Evolutionary conservation across 2,888 invertebrate species (phyloP), one percentile per base, ranked within the genome.

Genomic region (Mythimna pallens): DNA sequence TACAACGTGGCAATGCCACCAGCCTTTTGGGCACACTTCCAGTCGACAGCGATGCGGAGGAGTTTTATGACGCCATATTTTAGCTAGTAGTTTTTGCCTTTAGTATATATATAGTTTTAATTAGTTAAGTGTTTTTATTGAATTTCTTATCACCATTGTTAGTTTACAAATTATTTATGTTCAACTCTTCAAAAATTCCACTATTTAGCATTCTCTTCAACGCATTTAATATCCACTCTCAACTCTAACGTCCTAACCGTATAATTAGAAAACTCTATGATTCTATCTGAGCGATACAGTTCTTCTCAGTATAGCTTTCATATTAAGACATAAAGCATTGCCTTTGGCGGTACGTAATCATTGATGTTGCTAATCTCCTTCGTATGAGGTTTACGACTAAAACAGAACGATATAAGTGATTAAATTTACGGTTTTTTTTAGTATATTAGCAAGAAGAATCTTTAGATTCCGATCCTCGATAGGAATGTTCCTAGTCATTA

Each of bases 321-420:
- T 73, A 82, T 82, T 73, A 78, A 81, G 82, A 81, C 82, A 59
- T 82, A 70, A 70, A 55, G 5, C 9, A 55, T 30, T 2, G 67
- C 80, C 82, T 81, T 82, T 82, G 79, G 82, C 82, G 80, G 70
- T 58, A 47, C 40, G 25, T 36, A 69, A 73, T 68, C 52, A 73
- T 68, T 65, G 40, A 65, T 65, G n/a, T 65, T 76, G 54, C 50
- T 73, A 70, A 59, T 68, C 54, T 78, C n/a, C 43, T 65, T 22
- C 57, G 25, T 25, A 55, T 34, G 34, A 54, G 50, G 30, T 82
- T 85, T 65, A 85, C 73, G 85, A 80, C 71, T 70, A 36, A 63
- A 54, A 30, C 47, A 30, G 72, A 72, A 68, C 47, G 22, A 57
- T 50, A 70, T 65, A 59, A 25, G 17, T 68, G 70, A 76, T 75